Percentiles rank a stretch among this genome's conserved stretches.
phyloP scores from a whole-genome alignment of 2,888 invertebrate species.

The Euphydryas editha region DNA sequence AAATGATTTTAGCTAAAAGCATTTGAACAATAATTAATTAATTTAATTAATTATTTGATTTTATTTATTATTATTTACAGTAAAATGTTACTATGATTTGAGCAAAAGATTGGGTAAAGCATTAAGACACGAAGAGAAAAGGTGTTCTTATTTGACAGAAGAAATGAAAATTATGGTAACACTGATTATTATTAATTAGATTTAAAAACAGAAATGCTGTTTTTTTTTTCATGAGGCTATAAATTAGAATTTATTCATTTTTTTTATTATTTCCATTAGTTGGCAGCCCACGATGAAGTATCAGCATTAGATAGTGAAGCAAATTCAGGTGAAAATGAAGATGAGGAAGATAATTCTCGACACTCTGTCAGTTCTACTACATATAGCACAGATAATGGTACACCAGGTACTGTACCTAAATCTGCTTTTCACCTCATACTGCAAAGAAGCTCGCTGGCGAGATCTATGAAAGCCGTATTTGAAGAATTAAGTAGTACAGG shows the following conservation, averaged over 20 bases:
- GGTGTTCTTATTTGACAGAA: slow-evolving; percentile 93
- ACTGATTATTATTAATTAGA: neutral
- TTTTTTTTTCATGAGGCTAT: no score
- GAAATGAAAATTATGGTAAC: slow-evolving; percentile 94
- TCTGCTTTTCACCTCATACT: slow-evolving; percentile 92
- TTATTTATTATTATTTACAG: slow-evolving; percentile 64
- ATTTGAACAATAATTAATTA: neutral
- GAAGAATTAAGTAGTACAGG: slow-evolving; percentile 88
- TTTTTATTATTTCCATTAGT: no score
- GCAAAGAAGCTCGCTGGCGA: slow-evolving; percentile 91
- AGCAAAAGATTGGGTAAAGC: slow-evolving; percentile 95
- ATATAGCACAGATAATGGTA: slow-evolving; percentile 55
- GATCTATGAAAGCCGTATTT: slow-evolving; percentile 92
- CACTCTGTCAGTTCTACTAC: slow-evolving; percentile 70
- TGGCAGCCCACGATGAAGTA: slow-evolving; percentile 84
- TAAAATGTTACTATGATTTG: slow-evolving; percentile 96
- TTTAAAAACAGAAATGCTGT: no score
- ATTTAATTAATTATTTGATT: neutral
- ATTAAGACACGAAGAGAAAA: slow-evolving; percentile 94
- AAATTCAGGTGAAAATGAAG: slow-evolving; percentile 70
- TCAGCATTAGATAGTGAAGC: slow-evolving; percentile 77
- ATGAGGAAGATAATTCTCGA: slow-evolving; percentile 69
- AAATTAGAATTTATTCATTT: no score
- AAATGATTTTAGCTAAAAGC: neutral
- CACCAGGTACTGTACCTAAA: slow-evolving; percentile 57